A percentile compares a stretch with the other conserved stretches of the same genome.
phyloP scores from a whole-genome alignment of 1,140 invertebrate genomes.

The Anastrepha ludens region DNA sequence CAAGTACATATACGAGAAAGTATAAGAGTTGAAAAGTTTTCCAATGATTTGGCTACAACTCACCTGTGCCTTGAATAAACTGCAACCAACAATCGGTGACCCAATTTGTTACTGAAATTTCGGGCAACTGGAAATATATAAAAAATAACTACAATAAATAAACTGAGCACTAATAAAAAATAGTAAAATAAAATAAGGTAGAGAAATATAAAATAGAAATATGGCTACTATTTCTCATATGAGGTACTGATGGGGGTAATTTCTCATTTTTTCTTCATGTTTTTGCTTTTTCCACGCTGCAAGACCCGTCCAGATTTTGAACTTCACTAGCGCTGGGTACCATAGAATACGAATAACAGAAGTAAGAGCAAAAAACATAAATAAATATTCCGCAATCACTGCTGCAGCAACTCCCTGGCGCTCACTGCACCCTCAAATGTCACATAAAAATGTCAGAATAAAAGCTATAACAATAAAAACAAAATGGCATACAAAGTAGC shows the following conservation, averaged over 20 bases:
- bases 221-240: slow-evolving; percentile 13
- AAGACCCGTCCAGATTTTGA: not conserved
- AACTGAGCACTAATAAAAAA: not conserved
- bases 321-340: not conserved
- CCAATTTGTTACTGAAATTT: slow-evolving; percentile 30
- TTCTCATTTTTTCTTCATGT: not conserved
- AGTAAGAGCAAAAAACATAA: not conserved
- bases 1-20: not conserved
- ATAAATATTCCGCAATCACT: slow-evolving; percentile 23
- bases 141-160: not conserved
- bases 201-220: not conserved
- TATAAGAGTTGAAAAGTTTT: not conserved
- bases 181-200: not conserved
- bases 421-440: not conserved
- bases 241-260: slow-evolving; percentile 17
- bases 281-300: not conserved
- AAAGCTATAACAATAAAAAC: slow-evolving; percentile 11
- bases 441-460: slow-evolving; percentile 27
- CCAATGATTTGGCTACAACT: slow-evolving; percentile 33
- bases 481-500: not conserved
- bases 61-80: slow-evolving; percentile 17
- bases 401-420: not conserved
- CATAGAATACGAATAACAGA: not conserved
- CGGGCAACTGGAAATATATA: not conserved
- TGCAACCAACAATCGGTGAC: slow-evolving; percentile 28